Conservation (phyloP, 2,797 vertebrate genomes). For the Sebastiscus tertius region DNA sequence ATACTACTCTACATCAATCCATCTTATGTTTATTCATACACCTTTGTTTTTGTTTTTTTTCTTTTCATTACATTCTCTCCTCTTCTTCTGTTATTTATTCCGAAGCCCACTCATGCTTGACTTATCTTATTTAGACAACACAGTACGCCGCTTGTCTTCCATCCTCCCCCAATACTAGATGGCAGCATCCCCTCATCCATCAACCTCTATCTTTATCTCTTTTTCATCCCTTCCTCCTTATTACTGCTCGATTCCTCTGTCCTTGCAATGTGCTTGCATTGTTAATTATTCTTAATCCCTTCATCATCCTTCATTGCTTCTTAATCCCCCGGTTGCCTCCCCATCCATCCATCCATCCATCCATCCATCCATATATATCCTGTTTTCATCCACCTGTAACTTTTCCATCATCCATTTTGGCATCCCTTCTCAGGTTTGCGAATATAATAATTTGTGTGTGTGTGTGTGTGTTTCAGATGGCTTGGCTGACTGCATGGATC, state of each 20-base stretch:
- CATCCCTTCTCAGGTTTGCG: background rate
- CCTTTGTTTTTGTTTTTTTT: background rate
- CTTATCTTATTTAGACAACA: background rate
- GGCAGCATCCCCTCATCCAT: background rate
- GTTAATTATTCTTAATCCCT: slow-evolving; percentile 30
- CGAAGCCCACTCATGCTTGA: background rate
- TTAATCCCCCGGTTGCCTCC: background rate
- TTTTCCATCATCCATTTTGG: background rate
- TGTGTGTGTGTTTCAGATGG: slow-evolving; percentile 85
- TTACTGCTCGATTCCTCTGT: background rate
- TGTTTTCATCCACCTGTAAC: background rate
- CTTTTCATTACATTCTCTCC: background rate
- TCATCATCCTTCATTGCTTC: background rate
- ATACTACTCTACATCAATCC: background rate
- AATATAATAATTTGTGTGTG: background rate
- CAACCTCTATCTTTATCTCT: background rate
- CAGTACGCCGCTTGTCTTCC: background rate
- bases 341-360: background rate
- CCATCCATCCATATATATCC: background rate
- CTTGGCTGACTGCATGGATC: slow-evolving; percentile 95
- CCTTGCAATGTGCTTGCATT: background rate
- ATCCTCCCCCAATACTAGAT: background rate
- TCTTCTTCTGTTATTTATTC: background rate
- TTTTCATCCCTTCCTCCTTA: background rate
- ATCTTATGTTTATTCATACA: background rate